Conservation (phyloP, 2,113 vertebrate species). For the Nanger granti region DNA sequence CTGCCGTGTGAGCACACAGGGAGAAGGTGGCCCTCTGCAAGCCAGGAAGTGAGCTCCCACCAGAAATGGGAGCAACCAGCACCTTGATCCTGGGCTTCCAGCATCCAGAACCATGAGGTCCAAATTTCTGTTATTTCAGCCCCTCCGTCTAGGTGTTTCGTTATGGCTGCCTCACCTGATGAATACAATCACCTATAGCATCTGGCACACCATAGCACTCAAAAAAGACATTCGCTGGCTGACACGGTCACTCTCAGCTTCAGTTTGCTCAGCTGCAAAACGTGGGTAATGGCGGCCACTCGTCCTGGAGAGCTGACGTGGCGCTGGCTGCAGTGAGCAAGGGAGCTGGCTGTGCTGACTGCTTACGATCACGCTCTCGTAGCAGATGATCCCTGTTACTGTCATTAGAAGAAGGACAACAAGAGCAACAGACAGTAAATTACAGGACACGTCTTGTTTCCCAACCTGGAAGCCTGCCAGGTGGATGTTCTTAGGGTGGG, state of each 20-base stretch:
- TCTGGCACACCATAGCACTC: rapidly evolving
- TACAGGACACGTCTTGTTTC: rapidly evolving
- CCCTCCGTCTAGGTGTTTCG: too few relatives aligned
- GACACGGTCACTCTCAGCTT: neutral
- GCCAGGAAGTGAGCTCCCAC: rapidly evolving
- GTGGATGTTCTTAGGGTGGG: too few relatives aligned
- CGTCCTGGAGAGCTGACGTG: neutral
- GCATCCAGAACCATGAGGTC: neutral
- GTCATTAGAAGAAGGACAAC: neutral
- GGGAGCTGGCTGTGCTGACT: rapidly evolving
- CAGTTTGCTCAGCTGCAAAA: neutral
- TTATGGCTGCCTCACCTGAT: rapidly evolving
- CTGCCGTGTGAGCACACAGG: rapidly evolving
- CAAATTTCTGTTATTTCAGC: neutral
- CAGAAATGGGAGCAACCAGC: rapidly evolving
- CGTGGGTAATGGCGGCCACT: neutral
- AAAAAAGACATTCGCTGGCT: rapidly evolving
- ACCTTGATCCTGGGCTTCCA: neutral
- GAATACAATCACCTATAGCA: rapidly evolving
- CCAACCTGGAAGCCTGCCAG: neutral
- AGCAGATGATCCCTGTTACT: rapidly evolving
- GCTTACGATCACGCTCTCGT: rapidly evolving
- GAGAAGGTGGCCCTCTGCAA: neutral
- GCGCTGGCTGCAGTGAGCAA: rapidly evolving
- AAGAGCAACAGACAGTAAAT: rapidly evolving